Conservation (phyloP, 2,113 vertebrate species). For the Lasiurus cinereus region DNA sequence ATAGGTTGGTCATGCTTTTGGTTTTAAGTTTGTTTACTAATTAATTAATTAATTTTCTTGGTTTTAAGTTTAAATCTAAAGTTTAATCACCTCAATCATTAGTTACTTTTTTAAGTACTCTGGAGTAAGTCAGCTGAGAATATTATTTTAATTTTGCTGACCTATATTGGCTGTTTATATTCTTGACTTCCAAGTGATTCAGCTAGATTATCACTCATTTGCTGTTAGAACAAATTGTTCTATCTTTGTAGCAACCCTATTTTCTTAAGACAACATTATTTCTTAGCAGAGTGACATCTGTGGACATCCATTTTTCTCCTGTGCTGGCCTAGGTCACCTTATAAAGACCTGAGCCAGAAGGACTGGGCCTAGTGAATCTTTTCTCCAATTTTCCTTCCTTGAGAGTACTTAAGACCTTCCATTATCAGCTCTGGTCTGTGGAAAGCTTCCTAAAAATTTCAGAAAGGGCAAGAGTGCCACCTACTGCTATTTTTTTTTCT, state of each 20-base stretch:
- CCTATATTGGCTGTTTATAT: conserved; percentile 26
- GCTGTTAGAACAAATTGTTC: conserved; percentile 53
- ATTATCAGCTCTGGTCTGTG: not conserved
- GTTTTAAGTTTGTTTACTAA: not conserved
- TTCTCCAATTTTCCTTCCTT: not conserved
- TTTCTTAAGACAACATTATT: conserved; percentile 41
- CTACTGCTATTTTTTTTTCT: conserved; percentile 50
- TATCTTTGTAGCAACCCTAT: not conserved
- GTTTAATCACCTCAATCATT: conserved; percentile 29
- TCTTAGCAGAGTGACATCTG: not conserved
- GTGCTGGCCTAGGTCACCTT: not conserved
- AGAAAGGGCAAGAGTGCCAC: conserved; percentile 63
- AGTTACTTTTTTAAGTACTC: conserved; percentile 47
- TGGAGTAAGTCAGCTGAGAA: conserved; percentile 29
- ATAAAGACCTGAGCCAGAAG: conserved; percentile 1
- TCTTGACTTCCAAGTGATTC: conserved; percentile 39
- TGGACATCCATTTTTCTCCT: not conserved
- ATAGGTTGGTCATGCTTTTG: conserved; percentile 4
- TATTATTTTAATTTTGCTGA: conserved; percentile 56
- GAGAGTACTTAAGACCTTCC: not conserved
- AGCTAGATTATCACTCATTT: conserved; percentile 45
- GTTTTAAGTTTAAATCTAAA: conserved; percentile 47
- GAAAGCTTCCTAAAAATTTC: conserved; percentile 2
- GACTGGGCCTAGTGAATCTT: not conserved
- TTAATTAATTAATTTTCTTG: not conserved